Base-by-base conservation (phyloP, 2,888 invertebrate genomes). In the Yponomeuta malinellus region DNA sequence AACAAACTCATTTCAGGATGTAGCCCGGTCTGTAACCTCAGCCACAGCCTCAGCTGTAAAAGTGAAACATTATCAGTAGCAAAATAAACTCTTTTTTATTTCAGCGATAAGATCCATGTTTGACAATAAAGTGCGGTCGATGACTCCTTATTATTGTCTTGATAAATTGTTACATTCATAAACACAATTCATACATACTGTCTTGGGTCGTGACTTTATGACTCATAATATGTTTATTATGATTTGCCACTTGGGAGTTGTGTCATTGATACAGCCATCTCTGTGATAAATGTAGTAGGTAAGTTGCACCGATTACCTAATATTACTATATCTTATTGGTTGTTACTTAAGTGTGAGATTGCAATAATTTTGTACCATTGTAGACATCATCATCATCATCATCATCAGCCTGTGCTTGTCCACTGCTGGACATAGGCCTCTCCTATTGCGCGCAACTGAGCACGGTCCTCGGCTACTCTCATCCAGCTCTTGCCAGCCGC, bases 61-160 rank as follows among this genome's bases (percentile, higher is more conserved):
- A 15, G 52, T 59, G 15, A 15, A 12, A 15, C 52, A 59, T 12
- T 15, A 59, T 59, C 52, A 5, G 52, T 59, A 10, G 52, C 52
- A 15, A 59, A 59, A 59, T 15, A 59, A 12, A 59, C 12, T 52
- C 15, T 59, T 59, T 59, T 15, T 59, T 12, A 59, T 59, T 15
- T 15, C 52, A 15, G 12, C 15, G 52, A 59, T 15, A 59, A 59
- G 52, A 59, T 59, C 15, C 52, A 64, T 29, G 2, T 31, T 64
- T 64, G 64, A 2, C 64, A 23, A 10, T 10, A n/a, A 31, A 31
- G 63, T 31, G 9, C 12, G 65, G 29, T 65, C 65, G 29, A 10
- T 65, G 65, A 65, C 65, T 33, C 9, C 29, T 65, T 29, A 65
- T 65, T 65, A 65, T 31, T 65, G 65, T 65, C 29, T 65, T 65